Conservation (phyloP, 2,113 vertebrate genomes). For the Hypomesus transpacificus region DNA sequence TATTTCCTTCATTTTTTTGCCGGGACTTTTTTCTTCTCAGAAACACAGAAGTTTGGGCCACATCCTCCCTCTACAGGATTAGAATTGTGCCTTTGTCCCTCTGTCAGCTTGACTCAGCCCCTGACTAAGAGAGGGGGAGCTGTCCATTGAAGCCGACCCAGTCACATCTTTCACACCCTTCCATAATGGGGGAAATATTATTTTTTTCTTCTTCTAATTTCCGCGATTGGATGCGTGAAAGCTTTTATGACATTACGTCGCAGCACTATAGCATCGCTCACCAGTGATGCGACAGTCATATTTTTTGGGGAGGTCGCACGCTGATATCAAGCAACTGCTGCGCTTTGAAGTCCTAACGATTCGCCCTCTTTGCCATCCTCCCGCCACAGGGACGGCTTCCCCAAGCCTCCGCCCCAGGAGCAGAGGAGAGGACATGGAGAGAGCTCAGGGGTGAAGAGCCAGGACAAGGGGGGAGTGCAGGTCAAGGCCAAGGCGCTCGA, state of each 20-base stretch:
- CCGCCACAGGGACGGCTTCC: background rate
- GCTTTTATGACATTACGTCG: too few species aligned
- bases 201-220: too few species aligned
- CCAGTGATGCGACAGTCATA: too few species aligned
- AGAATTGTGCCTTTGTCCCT: constrained; percentile 12
- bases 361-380: background rate
- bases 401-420: background rate
- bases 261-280: too few species aligned
- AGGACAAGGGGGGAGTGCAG: background rate
- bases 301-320: background rate
- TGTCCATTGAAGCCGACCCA: background rate
- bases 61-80: too few species aligned
- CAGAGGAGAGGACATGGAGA: background rate
- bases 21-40: too few species aligned
- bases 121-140: background rate
- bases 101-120: constrained; percentile 17
- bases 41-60: too few species aligned
- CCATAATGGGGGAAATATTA: too few species aligned
- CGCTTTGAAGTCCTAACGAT: background rate
- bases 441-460: constrained; percentile 3
- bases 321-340: background rate
- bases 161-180: too few species aligned
- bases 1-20: too few species aligned
- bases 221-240: too few species aligned
- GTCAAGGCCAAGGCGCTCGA: too few species aligned